A percentile compares a stretch with the other conserved stretches of the same genome.
phyloP scores from a whole-genome alignment of 1,140 invertebrate genomes.

The Pseudomyrmex pallidus region DNA sequence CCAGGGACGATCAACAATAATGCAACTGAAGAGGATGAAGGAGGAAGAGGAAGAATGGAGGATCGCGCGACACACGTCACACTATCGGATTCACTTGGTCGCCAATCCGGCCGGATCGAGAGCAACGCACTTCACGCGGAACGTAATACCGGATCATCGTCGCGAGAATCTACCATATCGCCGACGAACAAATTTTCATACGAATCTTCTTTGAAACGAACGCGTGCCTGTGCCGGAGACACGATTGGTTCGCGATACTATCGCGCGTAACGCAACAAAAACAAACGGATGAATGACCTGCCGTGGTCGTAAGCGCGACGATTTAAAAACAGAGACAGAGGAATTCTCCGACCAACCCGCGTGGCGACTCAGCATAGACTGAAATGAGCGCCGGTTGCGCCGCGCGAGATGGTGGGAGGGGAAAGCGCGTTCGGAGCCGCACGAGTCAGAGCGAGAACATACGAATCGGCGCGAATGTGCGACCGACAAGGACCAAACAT shows the following conservation, averaged over 20 bases:
- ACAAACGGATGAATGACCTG: background rate
- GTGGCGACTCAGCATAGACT: constrained; percentile 74
- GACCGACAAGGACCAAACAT: constrained; percentile 34
- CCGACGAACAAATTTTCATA: background rate
- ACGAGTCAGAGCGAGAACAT: background rate
- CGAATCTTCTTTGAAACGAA: background rate
- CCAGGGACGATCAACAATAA: constrained; percentile 32
- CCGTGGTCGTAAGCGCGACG: background rate
- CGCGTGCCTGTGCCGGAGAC: background rate
- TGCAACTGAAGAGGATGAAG: background rate
- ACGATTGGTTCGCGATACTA: background rate
- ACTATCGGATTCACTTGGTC: constrained; percentile 36
- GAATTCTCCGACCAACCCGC: constrained; percentile 58
- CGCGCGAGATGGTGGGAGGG: constrained; percentile 21
- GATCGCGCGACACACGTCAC: constrained; percentile 26
- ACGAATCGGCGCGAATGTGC: too few species aligned
- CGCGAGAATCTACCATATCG: constrained; percentile 12
- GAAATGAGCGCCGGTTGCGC: constrained; percentile 60
- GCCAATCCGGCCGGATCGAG: constrained; percentile 8
- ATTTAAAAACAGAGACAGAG: background rate
- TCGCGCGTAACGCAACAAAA: background rate
- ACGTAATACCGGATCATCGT: constrained; percentile 25
- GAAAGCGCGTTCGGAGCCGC: constrained; percentile 51
- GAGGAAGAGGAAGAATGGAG: background rate
- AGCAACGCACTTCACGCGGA: constrained; percentile 39